Evolutionary conservation across 92 coral and sea anemone species (phyloP), one percentile per base, ranked within the genome.

Genomic region (Paragorgia papillata): DNA sequence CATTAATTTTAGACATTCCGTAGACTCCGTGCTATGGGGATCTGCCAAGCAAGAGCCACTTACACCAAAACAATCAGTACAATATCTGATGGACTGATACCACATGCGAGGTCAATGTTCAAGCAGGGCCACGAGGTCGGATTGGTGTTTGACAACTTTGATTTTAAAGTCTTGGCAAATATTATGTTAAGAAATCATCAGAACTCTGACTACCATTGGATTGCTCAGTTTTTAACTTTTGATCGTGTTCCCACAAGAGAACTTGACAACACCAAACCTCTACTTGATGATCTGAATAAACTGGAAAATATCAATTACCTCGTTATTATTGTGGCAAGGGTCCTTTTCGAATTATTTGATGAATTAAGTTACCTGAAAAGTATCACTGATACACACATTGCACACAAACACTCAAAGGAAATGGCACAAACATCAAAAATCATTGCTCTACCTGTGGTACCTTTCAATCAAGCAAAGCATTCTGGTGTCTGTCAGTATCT

Each of bases 381-480:
- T 37, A 37, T 37, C 43, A 37, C 43, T 37, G 43, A 37, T 37
- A 12, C 43, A 37, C 43, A 37, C 43, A 37, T 37, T 37, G 43
- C 12, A 12, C 43, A 37, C 20, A 89, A 87, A 56, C 85, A 57
- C 69, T 85, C 93, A 7, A 46, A 33, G 20, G 53, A 49, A 64
- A 89, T 89, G 94, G 61, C 74, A n/a, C 33, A 79, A 25, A 80
- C 83, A 66, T 89, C 94, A 1, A 61, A 40, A 3, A 75, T 89
- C 32, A 76, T 89, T 70, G 89, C 85, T 17, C 41, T 85, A 30
- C 89, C 92, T 0, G 80, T 89, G 20, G 76, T 74, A 18, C 88
- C 94, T 29, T 86, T 79, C 37, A 86, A 86, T 59, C 94, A 83
- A 33, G 64, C 84, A 0, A 83, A 80, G 61, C 90, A 83, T 57